A percentile compares a stretch with the other conserved stretches of the same genome.
Evolutionary conservation across 2,888 invertebrate genomes (phyloP).

Genomic region (Drosophila koepferae): DNA sequence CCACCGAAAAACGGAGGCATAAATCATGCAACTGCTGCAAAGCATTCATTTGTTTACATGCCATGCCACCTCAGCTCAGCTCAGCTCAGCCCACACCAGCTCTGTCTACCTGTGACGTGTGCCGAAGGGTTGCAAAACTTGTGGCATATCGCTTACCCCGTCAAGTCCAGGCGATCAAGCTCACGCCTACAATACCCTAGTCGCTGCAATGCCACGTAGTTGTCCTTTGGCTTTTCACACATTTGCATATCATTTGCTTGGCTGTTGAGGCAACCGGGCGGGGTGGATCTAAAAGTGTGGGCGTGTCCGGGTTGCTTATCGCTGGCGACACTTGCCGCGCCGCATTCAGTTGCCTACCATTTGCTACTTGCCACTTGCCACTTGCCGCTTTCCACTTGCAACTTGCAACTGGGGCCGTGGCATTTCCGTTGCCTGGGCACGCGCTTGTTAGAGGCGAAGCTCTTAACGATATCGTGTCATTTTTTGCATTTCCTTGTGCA

Average conservation of each 20-base stretch:
- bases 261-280: background rate
- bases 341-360: constrained; percentile 30
- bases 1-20: constrained; percentile 35
- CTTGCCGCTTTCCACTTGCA: constrained; percentile 23
- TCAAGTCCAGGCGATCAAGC: constrained; percentile 32
- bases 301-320: constrained; percentile 68
- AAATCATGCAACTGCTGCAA: constrained; percentile 50
- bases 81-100: background rate
- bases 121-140: constrained; percentile 48
- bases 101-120: constrained; percentile 11
- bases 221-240: constrained; percentile 70
- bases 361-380: constrained; percentile 17
- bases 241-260: constrained; percentile 74
- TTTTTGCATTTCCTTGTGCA: constrained; percentile 78
- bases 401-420: constrained; percentile 45
- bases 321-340: constrained; percentile 49
- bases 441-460: constrained; percentile 69
- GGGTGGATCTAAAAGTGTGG: constrained; percentile 26
- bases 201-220: constrained; percentile 36
- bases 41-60: constrained; percentile 55
- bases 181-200: constrained; percentile 20
- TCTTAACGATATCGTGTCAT: constrained; percentile 80
- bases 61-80: background rate
- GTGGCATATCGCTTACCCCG: constrained; percentile 42
- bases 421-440: constrained; percentile 76